Evolutionary conservation across 2,888 invertebrate species (phyloP).

Genomic region (Ichneumoninae sp.): DNA sequence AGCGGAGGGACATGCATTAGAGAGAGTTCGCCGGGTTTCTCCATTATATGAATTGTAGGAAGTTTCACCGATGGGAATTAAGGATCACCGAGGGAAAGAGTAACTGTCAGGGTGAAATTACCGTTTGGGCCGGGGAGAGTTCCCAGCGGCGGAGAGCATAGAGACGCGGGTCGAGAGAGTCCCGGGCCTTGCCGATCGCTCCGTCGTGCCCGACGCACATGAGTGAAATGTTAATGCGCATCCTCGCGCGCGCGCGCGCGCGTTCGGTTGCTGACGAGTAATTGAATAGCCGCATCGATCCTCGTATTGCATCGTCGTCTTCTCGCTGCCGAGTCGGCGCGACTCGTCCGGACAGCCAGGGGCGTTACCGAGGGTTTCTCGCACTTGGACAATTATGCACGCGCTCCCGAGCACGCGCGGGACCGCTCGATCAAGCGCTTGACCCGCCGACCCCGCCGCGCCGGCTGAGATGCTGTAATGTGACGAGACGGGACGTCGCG

Average conservation of each 20-base stretch:
- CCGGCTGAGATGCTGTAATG: constrained; percentile 36
- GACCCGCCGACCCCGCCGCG: constrained; percentile 32
- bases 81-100: constrained; percentile 44
- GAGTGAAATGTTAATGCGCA: constrained; percentile 71
- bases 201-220: constrained; percentile 45
- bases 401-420: constrained; percentile 6
- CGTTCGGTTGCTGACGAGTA: constrained; percentile 68
- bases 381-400: constrained; percentile 43
- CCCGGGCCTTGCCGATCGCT: constrained; percentile 28
- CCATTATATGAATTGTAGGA: constrained; percentile 49
- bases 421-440: constrained; percentile 52
- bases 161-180: neutral
- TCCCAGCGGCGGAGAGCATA: constrained; percentile 30
- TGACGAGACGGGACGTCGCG: constrained; percentile 26
- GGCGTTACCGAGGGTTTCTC: constrained; percentile 39
- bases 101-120: constrained; percentile 58
- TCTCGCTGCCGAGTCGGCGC: neutral
- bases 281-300: constrained; percentile 76
- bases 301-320: constrained; percentile 28
- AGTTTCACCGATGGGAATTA: constrained; percentile 44
- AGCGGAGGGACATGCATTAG: constrained; percentile 12
- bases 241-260: constrained; percentile 21
- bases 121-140: constrained; percentile 52
- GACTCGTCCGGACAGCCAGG: constrained; percentile 21
- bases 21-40: constrained; percentile 41